These are phyloP conservation scores for Creontiades dilutus DNA, from an alignment of 2,888 invertebrate genomes.

Conservation along the genomic window DNA sequence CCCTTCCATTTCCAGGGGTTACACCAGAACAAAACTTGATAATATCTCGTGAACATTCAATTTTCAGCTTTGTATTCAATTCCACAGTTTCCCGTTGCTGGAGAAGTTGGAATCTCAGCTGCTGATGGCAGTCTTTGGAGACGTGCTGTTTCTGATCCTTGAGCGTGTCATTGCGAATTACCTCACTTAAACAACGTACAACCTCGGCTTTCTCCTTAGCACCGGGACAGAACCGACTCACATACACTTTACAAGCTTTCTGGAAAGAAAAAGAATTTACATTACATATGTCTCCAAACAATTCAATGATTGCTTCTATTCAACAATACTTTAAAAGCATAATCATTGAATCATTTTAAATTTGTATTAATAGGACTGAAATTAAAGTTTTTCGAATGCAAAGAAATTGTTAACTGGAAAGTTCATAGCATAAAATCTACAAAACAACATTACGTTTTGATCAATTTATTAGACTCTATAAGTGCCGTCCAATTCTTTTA, in stretches of 20 bases:
- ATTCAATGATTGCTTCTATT: too few relatives aligned
- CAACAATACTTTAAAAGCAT: too few relatives aligned
- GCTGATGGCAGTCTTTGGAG: slow-evolving; percentile 92
- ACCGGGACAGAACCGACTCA: slow-evolving; percentile 83
- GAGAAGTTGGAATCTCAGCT: slow-evolving; percentile 93
- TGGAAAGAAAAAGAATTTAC: neutral
- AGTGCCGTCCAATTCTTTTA: too few relatives aligned
- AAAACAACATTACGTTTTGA: too few relatives aligned
- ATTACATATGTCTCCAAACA: neutral
- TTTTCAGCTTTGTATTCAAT: slow-evolving; percentile 90
- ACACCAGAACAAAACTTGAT: slow-evolving; percentile 85
- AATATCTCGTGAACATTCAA: slow-evolving; percentile 90
- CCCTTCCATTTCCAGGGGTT: slow-evolving; percentile 84
- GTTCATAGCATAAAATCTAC: too few relatives aligned
- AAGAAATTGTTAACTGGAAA: too few relatives aligned
- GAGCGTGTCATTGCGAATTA: slow-evolving; percentile 93
- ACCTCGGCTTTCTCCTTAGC: slow-evolving; percentile 84
- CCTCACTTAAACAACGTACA: slow-evolving; percentile 92
- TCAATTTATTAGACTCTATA: too few relatives aligned
- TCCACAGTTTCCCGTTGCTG: slow-evolving; percentile 94
- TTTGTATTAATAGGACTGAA: too few relatives aligned
- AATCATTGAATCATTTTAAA: too few relatives aligned
- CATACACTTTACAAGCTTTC: slow-evolving; percentile 92
- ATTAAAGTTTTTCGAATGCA: too few relatives aligned
- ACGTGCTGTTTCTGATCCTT: slow-evolving; percentile 87